Base-by-base conservation (phyloP, 2,113 vertebrate species). In the Bujurquina vittata region DNA sequence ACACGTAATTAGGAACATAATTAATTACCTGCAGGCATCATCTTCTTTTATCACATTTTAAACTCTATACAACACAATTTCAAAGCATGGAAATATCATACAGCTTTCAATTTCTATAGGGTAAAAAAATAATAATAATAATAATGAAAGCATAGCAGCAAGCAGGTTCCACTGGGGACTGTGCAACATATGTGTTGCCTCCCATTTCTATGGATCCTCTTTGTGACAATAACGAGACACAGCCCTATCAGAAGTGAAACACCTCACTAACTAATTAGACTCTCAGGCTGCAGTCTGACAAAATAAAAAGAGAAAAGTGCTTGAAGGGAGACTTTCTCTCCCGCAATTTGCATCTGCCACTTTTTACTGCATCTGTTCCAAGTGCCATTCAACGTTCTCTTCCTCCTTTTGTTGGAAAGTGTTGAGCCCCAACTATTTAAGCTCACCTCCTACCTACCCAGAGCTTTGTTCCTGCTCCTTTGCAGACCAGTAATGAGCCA, bases 401-500 rank as follows among this genome's bases (percentile, higher is more conserved):
- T 86, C 89, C 86, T 92, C 89, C 91, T 93, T 93, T 96, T 95
- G 94, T 95, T 91, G 91, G 89, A 87, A 89, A 94, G 95, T 96
- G 94, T 96, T 95, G 96, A 97, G 95, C 95, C 94, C 96, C 96
- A 97, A 97, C 98, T 97, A 98, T 97, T 98, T 98, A 98, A 97
- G 96, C 96, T 97, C 97, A 97, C 97, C 97, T 98, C 97, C 97
- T 98, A 97, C 97, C 97, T 98, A 96, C 96, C 96, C 95, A 82
- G 91, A 84, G 95, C 96, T 97, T 97, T 97, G 96, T 99, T 96
- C 97, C 89, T 93, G 91, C 95, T 95, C 96, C 97, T 97, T 97
- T 97, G 96, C 97, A 96, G 95, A 94, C 96, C 96, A 95, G 96
- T 99, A 99, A 99, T 98, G 97, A 98, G 97, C 97, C 97, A 96